Base-by-base conservation (phyloP, 2,888 invertebrate genomes). In the Lamellibrachia columna region DNA sequence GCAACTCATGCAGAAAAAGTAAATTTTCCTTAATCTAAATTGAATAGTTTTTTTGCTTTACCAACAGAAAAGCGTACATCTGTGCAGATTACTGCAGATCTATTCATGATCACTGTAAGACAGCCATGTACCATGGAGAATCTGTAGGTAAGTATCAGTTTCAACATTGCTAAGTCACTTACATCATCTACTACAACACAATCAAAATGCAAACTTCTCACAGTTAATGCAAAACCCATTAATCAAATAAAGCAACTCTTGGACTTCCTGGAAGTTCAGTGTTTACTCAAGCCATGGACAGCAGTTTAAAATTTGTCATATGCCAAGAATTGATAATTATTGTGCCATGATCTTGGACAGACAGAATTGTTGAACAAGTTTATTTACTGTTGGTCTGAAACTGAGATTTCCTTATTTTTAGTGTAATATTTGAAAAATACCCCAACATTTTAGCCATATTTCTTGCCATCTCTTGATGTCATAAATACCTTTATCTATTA, bases 21-120 rank as follows among this genome's bases (percentile, higher is more conserved):
- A 4, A 22, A 6, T 75, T n/a, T 75, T 75, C 6, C 6, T 75
- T 22, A 75, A 75, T 75, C 75, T n/a, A 75, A 22, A 75, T 22
- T 75, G 75, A 75, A 75, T 6, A 15, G n/a, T 75, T 15, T 75
- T 75, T 6, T 75, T 75, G 22, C n/a, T 75, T n/a, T 75, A n/a
- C n/a, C 75, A 75, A 15, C 93, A 96, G 95, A 40, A 95, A 95
- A 94, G 95, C 95, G 28, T 94, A 94, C 92, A 95, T 96, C 0
- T 96, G 96, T 94, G 94, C 95, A 28, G 95, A 95, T n/a, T 96
- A 96, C 93, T 96, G 96, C 94, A 93, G 94, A n/a, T 94, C 95
- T 40, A 93, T 96, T 6, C 95, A 95, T 93, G 94, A 95, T 7
- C 94, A 95, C 55, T 96, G 96, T 93, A 95, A 93, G 90, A 94